Conservation (phyloP, 1,140 invertebrate genomes). For the Zaprionus ghesquierei region DNA sequence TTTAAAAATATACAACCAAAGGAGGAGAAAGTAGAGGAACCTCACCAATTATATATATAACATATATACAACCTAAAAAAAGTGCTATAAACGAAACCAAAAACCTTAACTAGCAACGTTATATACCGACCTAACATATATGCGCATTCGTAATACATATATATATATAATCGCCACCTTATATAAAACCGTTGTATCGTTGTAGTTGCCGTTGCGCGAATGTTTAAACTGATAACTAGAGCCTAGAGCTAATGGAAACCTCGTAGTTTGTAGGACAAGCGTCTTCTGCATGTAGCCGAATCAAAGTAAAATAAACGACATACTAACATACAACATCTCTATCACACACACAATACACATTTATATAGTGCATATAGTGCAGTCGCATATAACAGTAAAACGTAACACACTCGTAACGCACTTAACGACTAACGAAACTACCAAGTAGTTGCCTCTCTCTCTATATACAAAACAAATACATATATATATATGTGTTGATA, state of each 20-base stretch:
- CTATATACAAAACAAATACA: constrained; percentile 54
- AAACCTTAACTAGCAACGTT: constrained; percentile 29
- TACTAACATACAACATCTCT: constrained; percentile 14
- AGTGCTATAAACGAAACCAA: constrained; percentile 42
- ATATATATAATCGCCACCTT: constrained; percentile 35
- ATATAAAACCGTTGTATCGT: constrained; percentile 45
- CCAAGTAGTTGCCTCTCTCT: constrained; percentile 78
- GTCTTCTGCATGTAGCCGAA: constrained; percentile 64
- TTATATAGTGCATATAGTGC: constrained; percentile 2
- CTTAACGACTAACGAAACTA: constrained; percentile 70
- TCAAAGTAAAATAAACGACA: constrained; percentile 69
- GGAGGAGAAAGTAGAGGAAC: neutral
- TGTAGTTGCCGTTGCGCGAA: constrained; percentile 64
- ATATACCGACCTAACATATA: constrained; percentile 36
- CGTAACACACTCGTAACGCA: constrained; percentile 57
- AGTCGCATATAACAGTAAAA: constrained; percentile 1
- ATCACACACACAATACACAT: neutral
- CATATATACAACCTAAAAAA: constrained; percentile 30
- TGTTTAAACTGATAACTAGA: constrained; percentile 58
- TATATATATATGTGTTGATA: too few species aligned
- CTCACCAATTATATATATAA: constrained; percentile 38
- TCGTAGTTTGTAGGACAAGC: constrained; percentile 73
- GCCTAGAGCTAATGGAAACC: constrained; percentile 76
- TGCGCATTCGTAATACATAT: neutral
- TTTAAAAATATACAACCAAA: constrained; percentile 67